Conservation (phyloP, 2,797 vertebrate species). For the Botia almorhae region DNA sequence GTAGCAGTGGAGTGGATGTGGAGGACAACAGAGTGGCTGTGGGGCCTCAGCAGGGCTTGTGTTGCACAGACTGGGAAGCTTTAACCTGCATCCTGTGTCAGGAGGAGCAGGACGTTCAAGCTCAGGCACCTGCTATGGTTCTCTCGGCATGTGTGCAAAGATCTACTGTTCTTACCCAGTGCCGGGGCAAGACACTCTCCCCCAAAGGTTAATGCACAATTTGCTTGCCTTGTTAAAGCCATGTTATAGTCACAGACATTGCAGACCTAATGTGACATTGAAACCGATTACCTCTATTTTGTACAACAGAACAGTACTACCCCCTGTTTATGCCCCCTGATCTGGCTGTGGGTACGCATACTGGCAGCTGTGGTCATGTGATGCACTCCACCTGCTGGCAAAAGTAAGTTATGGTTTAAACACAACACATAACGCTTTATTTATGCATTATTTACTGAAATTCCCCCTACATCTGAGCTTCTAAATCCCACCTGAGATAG, state of each 20-base stretch:
- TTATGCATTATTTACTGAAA: too few species aligned
- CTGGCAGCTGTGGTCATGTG: conserved; percentile 97
- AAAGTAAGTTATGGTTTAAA: conserved; percentile 83
- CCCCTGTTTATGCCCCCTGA: conserved; percentile 92
- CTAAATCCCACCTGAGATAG: too few species aligned
- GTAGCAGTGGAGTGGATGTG: conserved; percentile 74
- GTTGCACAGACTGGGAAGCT: conserved; percentile 84
- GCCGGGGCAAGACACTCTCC: conserved; percentile 81
- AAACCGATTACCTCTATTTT: background rate
- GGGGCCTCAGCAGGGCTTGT: conserved; percentile 87
- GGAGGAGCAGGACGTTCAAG: conserved; percentile 93
- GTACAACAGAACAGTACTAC: conserved; percentile 76
- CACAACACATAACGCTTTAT: background rate
- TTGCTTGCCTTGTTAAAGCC: background rate
- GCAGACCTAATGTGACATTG: background rate
- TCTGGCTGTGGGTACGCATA: conserved; percentile 90
- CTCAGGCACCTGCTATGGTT: conserved; percentile 91
- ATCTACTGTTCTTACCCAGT: conserved; percentile 93
- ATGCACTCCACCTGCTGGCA: conserved; percentile 99
- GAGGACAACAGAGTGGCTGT: conserved; percentile 84
- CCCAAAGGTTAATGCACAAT: conserved; percentile 44
- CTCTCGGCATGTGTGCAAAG: conserved; percentile 96
- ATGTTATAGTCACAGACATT: background rate
- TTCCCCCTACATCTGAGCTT: too few species aligned
- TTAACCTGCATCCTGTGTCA: conserved; percentile 98